Base-by-base conservation (phyloP, 1,140 invertebrate species). In the Monomorium pharaonis region DNA sequence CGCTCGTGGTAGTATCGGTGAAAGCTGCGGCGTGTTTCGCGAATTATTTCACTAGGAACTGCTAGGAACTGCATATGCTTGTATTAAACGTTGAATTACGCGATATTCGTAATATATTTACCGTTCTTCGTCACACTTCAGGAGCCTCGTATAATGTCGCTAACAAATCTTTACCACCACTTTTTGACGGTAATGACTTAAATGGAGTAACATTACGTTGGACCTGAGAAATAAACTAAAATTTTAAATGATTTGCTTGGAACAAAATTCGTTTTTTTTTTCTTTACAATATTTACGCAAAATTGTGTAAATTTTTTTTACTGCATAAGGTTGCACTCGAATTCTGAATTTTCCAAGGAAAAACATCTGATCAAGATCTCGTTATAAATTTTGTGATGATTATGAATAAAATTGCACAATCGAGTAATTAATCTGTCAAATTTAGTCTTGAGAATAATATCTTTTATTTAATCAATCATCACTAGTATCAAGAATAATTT, bases 11-110 rank as follows among this genome's bases (percentile, higher is more conserved):
- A 37, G 37, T 60, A 62, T 62, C 56, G 56, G 74, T 77, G 74
- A 77, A 77, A 77, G 74, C 54, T 16, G 30, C 27, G 69, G 56
- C 30, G 30, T 42, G 16, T 47, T 44, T 42, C 37, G 74, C 37
- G 74, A 77, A 77, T 77, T 76, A 77, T 77, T 77, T 42, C 56
- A 24, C 56, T 24, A 37, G 42, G 10, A 24, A 47, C 24, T 62
- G 72, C 51, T n/a, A 47, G 33, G n/a, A n/a, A n/a, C n/a, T 30
- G 33, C 21, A 33, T 33, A 14, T 24, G 37, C 74, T n/a, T 56
- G 21, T n/a, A 12, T 33, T 62, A 77, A 77, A 77, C 62, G 37
- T 62, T 77, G 24, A 44, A 77, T 77, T 77, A 77, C 18, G 24
- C 24, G 74, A 77, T 62, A n/a, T 58, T 77, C 18, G 56, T 62